Evolutionary conservation across 2,888 invertebrate genomes (phyloP), one percentile per base, ranked within the genome.

Genomic region (Ormia ochracea): DNA sequence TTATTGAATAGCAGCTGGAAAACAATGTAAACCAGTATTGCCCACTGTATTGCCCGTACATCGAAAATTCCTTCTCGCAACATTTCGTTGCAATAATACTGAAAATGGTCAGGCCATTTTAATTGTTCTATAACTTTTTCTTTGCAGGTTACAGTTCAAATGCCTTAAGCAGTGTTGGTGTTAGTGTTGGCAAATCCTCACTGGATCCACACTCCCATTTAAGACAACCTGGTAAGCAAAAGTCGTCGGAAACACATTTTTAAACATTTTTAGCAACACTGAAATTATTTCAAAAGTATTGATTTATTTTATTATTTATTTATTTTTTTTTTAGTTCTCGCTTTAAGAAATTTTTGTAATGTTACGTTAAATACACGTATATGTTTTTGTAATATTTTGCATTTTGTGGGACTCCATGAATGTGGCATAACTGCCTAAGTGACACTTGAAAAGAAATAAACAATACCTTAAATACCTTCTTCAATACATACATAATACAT

Each of bases 181-280:
- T 87, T 58, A 83, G 87, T 82, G 87, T 88, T 80, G 86, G 86
- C 81, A 96, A 96, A 90, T 92, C 95, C 85, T 94, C 95, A 83
- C 91, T 96, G 90, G 96, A 96, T 90, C 94, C 96, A 65, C 96
- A 96, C 91, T 93, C 95, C 87, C 96, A 96, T 91, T 93, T 96
- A 85, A 92, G 96, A 88, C 96, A 96, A 91, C 96, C 96, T 91
- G 96, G 96, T 96, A 90, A 91, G 91, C 87, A 52, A 19, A 6
- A 54, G 48, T 31, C 33, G 21, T 6, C 9, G 17, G 14, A 23
- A 0, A 43, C 41, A 5, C 3, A 31, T 31, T 43, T 21, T 19
- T 12, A 28, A n/a, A 38, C 41, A 10, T 2, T 17, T 1, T 14
- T 28, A 26, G 12, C 45, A 12, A 45, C 19, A 10, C 1, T 21